Evolutionary conservation across 2,888 invertebrate genomes (phyloP).

Genomic region (Cetonia aurata): DNA sequence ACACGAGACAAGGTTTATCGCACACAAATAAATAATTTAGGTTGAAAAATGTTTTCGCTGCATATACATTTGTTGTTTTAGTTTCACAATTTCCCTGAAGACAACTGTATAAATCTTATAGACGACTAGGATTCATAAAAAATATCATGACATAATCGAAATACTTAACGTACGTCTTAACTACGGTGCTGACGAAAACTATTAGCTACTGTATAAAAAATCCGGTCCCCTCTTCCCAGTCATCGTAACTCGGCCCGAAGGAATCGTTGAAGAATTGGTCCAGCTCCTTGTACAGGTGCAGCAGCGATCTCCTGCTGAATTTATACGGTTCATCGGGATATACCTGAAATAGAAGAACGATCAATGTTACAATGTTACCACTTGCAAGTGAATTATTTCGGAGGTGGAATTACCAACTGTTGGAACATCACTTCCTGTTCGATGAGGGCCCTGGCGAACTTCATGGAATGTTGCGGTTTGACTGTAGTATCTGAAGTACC

Average conservation of each 20-base stretch:
- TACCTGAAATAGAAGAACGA: slow-evolving; percentile 71
- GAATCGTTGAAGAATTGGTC: slow-evolving; percentile 90
- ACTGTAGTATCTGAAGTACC: slow-evolving; percentile 89
- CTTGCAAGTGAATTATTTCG: background rate
- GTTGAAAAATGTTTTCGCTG: no score
- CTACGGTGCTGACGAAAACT: slow-evolving; percentile 19
- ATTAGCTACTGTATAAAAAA: slow-evolving; percentile 61
- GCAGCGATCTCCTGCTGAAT: slow-evolving; percentile 75
- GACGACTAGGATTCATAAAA: slow-evolving; percentile 26
- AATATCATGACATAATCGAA: slow-evolving; percentile 35
- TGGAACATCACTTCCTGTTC: slow-evolving; percentile 85
- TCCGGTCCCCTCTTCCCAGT: slow-evolving; percentile 64
- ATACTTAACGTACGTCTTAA: slow-evolving; percentile 24
- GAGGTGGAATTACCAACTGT: slow-evolving; percentile 78
- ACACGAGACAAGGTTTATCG: no score
- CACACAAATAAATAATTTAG: no score
- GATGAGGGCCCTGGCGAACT: slow-evolving; percentile 86
- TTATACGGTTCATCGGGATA: slow-evolving; percentile 90
- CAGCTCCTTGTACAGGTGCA: slow-evolving; percentile 87
- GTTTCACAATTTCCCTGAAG: slow-evolving; percentile 31
- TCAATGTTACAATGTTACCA: slow-evolving; percentile 7
- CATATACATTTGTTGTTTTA: no score
- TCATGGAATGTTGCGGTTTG: slow-evolving; percentile 89
- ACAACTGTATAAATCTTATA: slow-evolving; percentile 10
- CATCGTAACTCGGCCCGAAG: slow-evolving; percentile 71